phyloP scores from a whole-genome alignment of 2,797 vertebrate species.

The Lutjanus argentimaculatus region DNA sequence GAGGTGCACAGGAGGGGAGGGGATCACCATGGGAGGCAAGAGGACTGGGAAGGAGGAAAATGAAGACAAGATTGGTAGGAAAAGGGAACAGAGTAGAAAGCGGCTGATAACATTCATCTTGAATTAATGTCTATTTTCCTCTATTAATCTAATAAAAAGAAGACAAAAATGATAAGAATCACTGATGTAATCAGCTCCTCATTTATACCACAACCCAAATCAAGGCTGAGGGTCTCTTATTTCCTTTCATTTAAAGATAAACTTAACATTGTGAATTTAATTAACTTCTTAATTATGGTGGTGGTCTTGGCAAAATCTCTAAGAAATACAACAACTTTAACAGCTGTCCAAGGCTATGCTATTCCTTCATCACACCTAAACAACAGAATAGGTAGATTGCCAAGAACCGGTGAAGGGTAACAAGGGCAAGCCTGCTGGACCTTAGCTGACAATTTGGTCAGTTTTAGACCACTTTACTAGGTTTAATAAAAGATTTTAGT shows the following conservation, averaged over 20 bases:
- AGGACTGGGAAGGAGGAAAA: not conserved
- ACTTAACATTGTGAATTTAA: conserved; percentile 33
- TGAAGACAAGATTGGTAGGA: not conserved
- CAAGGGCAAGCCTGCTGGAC: too few relatives aligned
- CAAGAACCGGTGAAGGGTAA: too few relatives aligned
- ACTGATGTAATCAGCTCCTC: conserved; percentile 30
- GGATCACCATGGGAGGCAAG: not conserved
- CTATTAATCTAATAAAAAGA: conserved; percentile 46
- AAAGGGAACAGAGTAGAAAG: not conserved
- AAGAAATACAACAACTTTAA: not conserved
- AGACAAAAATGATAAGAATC: conserved; percentile 7
- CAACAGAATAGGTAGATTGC: too few relatives aligned
- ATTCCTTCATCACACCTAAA: not conserved
- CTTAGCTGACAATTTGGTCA: too few relatives aligned
- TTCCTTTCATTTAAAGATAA: conserved; percentile 48
- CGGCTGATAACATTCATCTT: not conserved
- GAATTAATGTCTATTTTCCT: conserved; percentile 36
- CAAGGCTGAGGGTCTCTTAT: conserved; percentile 28
- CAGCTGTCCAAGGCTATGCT: not conserved
- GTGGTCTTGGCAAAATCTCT: conserved; percentile 15
- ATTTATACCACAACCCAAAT: conserved; percentile 59
- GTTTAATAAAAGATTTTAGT: too few relatives aligned
- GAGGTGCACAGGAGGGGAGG: not conserved
- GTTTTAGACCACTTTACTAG: too few relatives aligned
- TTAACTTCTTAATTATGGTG: conserved; percentile 25